Percentiles rank a stretch among this genome's conserved stretches.
These are phyloP conservation scores for Harpagifer antarcticus DNA, from an alignment of 2,797 vertebrate species.

Conservation along the genomic window DNA sequence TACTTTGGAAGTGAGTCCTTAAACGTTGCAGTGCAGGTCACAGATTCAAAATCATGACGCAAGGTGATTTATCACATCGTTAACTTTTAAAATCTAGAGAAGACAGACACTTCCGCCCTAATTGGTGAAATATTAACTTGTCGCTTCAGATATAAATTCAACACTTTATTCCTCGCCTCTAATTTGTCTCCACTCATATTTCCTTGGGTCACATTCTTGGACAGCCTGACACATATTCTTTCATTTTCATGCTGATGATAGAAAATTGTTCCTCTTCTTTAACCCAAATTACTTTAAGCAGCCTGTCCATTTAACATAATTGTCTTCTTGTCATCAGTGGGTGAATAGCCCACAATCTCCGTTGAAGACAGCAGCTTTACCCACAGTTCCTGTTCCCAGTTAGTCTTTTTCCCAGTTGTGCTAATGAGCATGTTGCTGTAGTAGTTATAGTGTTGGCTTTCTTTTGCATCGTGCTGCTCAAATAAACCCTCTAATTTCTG, in stretches of 20 bases:
- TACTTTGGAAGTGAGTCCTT: constrained; percentile 20
- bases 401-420: neutral
- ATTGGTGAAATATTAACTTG: constrained; percentile 21
- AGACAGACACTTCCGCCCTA: neutral
- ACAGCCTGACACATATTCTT: constrained; percentile 35
- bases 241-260: constrained; percentile 32
- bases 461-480: neutral
- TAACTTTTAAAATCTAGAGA: constrained; percentile 5
- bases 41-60: constrained; percentile 6
- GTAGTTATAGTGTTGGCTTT: neutral
- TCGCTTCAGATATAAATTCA: constrained; percentile 15
- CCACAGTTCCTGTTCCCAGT: constrained; percentile 21
- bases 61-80: constrained; percentile 5
- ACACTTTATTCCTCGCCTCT: constrained; percentile 8
- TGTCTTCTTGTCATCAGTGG: constrained; percentile 35
- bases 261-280: constrained; percentile 19
- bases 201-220: constrained; percentile 20
- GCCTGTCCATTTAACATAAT: constrained; percentile 38
- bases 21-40: neutral
- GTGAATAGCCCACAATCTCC: neutral
- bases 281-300: constrained; percentile 16
- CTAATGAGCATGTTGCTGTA: neutral
- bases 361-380: constrained; percentile 14
- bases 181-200: constrained; percentile 30
- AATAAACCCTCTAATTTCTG: constrained; percentile 8